Conservation (phyloP, 35 echinoderm and acorn worm genomes). For the Ophiothrix spiculata region DNA sequence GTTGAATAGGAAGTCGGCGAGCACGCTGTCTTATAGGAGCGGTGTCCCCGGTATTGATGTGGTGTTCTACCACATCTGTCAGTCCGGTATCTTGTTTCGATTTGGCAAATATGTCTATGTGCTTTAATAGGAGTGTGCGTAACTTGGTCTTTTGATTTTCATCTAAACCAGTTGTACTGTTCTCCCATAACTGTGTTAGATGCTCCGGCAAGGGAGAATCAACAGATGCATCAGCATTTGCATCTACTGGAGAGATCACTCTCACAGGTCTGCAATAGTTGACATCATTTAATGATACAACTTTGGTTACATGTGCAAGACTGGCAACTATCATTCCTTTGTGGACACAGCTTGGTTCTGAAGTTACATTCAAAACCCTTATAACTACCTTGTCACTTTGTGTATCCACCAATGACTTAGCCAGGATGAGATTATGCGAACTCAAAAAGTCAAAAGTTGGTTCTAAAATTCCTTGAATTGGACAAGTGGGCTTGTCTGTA, state of each 20-base stretch:
- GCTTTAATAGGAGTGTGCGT: not conserved
- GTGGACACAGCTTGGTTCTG: not conserved
- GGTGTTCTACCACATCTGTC: not conserved
- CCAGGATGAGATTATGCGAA: not conserved
- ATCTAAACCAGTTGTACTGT: too few relatives aligned
- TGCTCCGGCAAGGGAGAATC: too few relatives aligned
- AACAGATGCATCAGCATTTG: not conserved
- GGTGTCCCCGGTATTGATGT: slow-evolving; percentile 15
- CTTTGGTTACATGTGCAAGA: not conserved
- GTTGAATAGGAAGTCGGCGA: not conserved
- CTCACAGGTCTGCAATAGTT: not conserved
- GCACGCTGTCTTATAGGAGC: slow-evolving; percentile 7
- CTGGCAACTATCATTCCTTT: not conserved
- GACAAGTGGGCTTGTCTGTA: not conserved
- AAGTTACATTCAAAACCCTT: not conserved
- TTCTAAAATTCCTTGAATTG: not conserved
- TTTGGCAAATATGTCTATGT: not conserved
- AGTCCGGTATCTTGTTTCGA: not conserved
- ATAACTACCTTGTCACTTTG: not conserved
- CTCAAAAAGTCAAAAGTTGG: not conserved
- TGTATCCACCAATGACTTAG: not conserved
- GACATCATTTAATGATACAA: not conserved
- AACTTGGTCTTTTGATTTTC: not conserved
- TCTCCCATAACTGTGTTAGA: too few relatives aligned
- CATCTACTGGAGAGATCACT: not conserved